These are phyloP conservation scores for Acheta domesticus DNA, from an alignment of 2,888 invertebrate genomes.

Conservation along the genomic window DNA sequence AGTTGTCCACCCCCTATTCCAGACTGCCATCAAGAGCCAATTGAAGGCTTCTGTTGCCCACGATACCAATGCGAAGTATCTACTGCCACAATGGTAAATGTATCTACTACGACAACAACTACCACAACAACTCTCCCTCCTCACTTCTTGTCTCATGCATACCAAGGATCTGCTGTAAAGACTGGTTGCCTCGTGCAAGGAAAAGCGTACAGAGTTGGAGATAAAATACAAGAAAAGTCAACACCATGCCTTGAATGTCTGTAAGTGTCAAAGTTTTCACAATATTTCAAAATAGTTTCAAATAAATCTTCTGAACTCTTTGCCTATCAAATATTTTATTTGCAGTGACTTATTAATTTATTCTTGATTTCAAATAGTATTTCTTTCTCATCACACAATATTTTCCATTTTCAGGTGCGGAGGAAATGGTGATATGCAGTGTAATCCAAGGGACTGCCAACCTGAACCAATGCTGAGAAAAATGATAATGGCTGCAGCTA, in stretches of 20 bases:
- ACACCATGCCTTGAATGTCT: conserved; percentile 93
- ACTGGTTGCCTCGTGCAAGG: conserved; percentile 85
- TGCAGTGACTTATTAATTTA: too few relatives aligned
- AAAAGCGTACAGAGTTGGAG: conserved; percentile 79
- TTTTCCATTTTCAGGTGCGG: conserved; percentile 68
- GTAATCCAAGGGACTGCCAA: conserved; percentile 85
- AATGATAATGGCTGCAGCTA: conserved; percentile 75
- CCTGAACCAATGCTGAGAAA: conserved; percentile 86
- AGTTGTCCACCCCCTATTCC: conserved; percentile 92
- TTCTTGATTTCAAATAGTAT: too few relatives aligned
- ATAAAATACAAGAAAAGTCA: conserved; percentile 78
- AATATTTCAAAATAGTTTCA: conserved; percentile 19
- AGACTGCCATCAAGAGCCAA: conserved; percentile 87
- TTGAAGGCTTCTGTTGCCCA: conserved; percentile 91
- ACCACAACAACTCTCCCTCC: conserved; percentile 76
- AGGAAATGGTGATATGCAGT: conserved; percentile 89
- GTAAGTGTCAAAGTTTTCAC: conserved; percentile 59
- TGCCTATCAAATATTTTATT: too few relatives aligned
- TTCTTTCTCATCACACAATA: neutral
- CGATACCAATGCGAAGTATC: conserved; percentile 90
- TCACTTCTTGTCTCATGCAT: conserved; percentile 74
- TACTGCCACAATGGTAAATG: conserved; percentile 75
- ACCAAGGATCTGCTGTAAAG: conserved; percentile 68
- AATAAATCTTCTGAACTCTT: neutral
- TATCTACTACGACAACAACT: conserved; percentile 83